These are phyloP conservation scores for Hypotaenidia philippensis DNA, from an alignment of 2,797 vertebrate genomes.

Conservation along the genomic window DNA sequence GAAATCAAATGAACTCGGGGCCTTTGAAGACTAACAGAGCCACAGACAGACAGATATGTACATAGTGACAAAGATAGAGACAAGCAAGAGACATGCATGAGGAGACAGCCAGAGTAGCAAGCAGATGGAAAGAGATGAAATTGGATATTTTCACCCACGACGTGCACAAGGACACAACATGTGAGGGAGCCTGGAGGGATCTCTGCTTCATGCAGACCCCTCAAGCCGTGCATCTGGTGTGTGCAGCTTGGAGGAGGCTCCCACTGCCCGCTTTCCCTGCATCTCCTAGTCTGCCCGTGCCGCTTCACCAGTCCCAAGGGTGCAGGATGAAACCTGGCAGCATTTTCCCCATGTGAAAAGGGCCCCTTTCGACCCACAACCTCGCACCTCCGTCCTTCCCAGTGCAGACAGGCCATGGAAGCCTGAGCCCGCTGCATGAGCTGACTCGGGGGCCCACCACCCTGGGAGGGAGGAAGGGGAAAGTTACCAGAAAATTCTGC, in stretches of 20 bases:
- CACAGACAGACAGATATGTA: constrained; percentile 37
- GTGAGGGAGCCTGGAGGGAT: not conserved
- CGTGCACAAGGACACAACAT: not conserved
- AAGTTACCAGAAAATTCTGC: not conserved
- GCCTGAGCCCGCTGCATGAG: not conserved
- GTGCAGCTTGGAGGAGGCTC: not conserved
- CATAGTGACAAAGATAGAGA: not conserved
- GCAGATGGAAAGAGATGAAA: not conserved
- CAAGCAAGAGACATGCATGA: constrained; percentile 11
- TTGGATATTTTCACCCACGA: not conserved
- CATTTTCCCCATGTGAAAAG: not conserved
- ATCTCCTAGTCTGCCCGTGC: not conserved
- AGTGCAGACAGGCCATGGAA: not conserved
- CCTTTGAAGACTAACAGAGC: constrained; percentile 31
- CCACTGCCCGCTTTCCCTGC: not conserved
- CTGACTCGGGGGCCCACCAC: accelerated
- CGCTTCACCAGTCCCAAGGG: not conserved
- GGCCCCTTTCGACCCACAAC: accelerated
- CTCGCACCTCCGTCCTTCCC: not conserved
- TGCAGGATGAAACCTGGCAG: not conserved
- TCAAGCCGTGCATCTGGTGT: not conserved
- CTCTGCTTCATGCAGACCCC: not conserved
- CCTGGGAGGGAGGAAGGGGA: not conserved
- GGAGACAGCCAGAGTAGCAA: not conserved
- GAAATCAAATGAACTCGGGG: constrained; percentile 47